Evolutionary conservation across 1,140 invertebrate species (phyloP).

Genomic region (Rhynchophorus ferrugineus): DNA sequence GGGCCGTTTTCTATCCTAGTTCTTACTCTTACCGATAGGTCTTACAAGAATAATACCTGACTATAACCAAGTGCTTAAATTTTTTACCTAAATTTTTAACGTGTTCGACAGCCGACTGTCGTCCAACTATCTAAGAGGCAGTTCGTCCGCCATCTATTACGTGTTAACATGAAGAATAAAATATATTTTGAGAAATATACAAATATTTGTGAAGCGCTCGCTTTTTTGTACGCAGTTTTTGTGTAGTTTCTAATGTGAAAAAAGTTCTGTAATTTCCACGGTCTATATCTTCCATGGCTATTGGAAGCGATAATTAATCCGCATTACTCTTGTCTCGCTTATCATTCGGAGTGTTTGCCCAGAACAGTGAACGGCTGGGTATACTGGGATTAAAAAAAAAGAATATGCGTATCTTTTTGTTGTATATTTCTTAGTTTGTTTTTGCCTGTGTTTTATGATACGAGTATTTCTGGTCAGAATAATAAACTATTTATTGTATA

Average conservation of each 20-base stretch:
- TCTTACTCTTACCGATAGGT: no score
- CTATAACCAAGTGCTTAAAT: slow-evolving; percentile 29
- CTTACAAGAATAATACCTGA: no score
- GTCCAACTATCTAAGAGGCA: no score
- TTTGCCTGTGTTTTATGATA: slow-evolving; percentile 24
- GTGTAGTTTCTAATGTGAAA: not conserved
- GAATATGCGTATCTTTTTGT: slow-evolving; percentile 1
- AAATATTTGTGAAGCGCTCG: slow-evolving; percentile 7
- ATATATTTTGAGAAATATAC: slow-evolving; percentile 22
- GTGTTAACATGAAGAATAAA: not conserved
- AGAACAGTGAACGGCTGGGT: no score
- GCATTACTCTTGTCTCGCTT: no score
- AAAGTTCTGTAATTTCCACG: not conserved
- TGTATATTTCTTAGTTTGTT: slow-evolving; percentile 20
- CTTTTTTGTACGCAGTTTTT: not conserved
- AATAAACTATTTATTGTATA: slow-evolving; percentile 25
- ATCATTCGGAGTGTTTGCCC: not conserved
- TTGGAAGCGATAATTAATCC: no score
- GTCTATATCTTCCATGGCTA: not conserved
- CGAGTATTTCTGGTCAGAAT: slow-evolving; percentile 31
- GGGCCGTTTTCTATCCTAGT: no score
- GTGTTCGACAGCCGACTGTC: no score
- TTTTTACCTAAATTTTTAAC: slow-evolving; percentile 19
- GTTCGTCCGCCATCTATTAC: no score
- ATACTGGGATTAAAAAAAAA: no score